Base-by-base conservation (phyloP, 2,888 invertebrate genomes). In the Coecobrya sp. region DNA sequence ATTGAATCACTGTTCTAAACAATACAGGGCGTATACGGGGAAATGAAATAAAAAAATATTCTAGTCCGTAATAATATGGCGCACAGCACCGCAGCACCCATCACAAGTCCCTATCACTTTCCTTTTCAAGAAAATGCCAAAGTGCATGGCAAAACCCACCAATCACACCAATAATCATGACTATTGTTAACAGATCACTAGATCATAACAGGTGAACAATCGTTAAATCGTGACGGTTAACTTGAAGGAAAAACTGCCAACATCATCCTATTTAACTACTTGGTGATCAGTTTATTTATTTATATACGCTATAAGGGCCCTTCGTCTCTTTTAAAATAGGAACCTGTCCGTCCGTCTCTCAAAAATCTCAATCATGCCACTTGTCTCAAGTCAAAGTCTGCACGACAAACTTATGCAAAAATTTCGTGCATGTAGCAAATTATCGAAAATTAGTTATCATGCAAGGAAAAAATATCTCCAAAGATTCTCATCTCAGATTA, bases 81-180 rank as follows among this genome's bases (percentile, higher is more conserved):
- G n/a, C n/a, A n/a, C n/a, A n/a, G n/a, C n/a, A n/a, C n/a, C n/a
- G n/a, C n/a, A n/a, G 36, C 36, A 11, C 65, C 22, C 68, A 68
- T 16, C 59, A 7, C 8, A 36, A n/a, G 30, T 70, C 70, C 70
- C 70, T 70, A 70, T 36, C 13, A 70, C 11, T 70, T 70, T 70
- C 70, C 36, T 16, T 36, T 70, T 27, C 16, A n/a, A 3, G 7
- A 65, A 62, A 36, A 36, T 4, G 36, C 19, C 19, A 16, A 59
- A 59, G n/a, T 59, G n/a, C 59, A n/a, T 8, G 16, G 11, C 52
- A 11, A 45, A 16, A n/a, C n/a, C 30, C 0, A 27, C 36, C 70
- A 70, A 70, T 70, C 70, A 70, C 3, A 5, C n/a, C 16, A 70
- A 70, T 70, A 70, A 70, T 27, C 65, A 70, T 36, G 70, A 19